Conservation (phyloP, 2,888 invertebrate species). For the Metellina segmentata region DNA sequence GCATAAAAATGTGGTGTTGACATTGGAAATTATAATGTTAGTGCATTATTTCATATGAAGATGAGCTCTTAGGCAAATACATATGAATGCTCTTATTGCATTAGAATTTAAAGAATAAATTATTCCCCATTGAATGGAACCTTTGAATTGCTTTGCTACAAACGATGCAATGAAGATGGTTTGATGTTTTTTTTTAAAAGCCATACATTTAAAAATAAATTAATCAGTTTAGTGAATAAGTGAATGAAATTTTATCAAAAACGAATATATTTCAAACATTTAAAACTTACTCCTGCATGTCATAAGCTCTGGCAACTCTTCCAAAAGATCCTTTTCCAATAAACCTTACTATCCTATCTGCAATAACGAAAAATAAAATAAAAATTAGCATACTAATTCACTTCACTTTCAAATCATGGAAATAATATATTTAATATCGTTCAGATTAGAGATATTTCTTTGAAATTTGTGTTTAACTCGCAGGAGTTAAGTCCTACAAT, state of each 20-base stretch:
- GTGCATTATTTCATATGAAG: too few species aligned
- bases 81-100: too few species aligned
- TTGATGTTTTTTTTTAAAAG: background rate
- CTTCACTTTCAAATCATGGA: too few species aligned
- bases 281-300: slow-evolving; percentile 18
- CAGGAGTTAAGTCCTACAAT: too few species aligned
- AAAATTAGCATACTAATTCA: too few species aligned
- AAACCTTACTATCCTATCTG: slow-evolving; percentile 18
- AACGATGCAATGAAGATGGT: background rate
- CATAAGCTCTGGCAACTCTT: slow-evolving; percentile 25
- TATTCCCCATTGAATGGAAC: background rate
- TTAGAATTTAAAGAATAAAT: too few species aligned
- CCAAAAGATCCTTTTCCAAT: slow-evolving; percentile 47
- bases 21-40: too few species aligned
- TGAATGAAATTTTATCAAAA: background rate
- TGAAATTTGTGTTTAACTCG: too few species aligned
- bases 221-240: background rate
- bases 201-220: background rate
- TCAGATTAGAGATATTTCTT: too few species aligned
- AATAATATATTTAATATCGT: too few species aligned
- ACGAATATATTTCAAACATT: background rate
- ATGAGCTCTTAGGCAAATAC: too few species aligned
- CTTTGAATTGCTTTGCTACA: background rate
- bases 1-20: too few species aligned
- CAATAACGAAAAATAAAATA: background rate